Evolutionary conservation across 2,888 invertebrate species (phyloP).

Genomic region (Hypomecis atomaria): DNA sequence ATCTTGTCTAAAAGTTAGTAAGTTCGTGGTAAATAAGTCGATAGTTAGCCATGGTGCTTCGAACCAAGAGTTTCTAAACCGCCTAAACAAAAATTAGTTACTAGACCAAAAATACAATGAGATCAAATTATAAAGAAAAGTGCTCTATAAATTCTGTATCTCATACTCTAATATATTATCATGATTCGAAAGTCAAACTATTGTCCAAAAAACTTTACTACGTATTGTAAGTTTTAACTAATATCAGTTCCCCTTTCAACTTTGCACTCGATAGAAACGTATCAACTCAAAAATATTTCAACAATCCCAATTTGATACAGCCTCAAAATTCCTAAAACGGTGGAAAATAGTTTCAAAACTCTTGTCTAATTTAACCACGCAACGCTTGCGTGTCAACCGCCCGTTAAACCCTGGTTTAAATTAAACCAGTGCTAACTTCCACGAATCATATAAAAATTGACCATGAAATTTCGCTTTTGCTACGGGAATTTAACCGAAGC

Average conservation of each 20-base stretch:
- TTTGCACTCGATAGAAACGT: constrained; percentile 41
- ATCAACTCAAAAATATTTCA: constrained; percentile 13
- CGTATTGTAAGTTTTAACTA: neutral
- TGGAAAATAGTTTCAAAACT: constrained; percentile 64
- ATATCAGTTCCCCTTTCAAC: constrained; percentile 27
- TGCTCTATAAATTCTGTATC: too few relatives aligned
- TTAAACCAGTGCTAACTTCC: constrained; percentile 80
- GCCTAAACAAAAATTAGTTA: too few relatives aligned
- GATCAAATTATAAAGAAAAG: too few relatives aligned
- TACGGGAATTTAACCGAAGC: constrained; percentile 65
- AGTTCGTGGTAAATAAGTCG: too few relatives aligned
- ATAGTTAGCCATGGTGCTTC: too few relatives aligned
- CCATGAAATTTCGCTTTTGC: constrained; percentile 80
- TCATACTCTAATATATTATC: too few relatives aligned
- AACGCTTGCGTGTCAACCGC: constrained; percentile 66
- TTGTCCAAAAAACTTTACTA: too few relatives aligned
- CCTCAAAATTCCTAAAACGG: constrained; percentile 48
- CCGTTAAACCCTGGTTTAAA: constrained; percentile 73
- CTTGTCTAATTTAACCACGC: constrained; percentile 68
- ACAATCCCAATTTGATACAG: constrained; percentile 28
- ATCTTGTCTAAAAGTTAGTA: too few relatives aligned
- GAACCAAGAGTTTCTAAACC: too few relatives aligned
- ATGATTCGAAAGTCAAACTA: too few relatives aligned
- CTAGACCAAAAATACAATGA: too few relatives aligned
- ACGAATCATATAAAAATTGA: constrained; percentile 80